Percentiles rank a stretch among this genome's conserved stretches.
These are phyloP conservation scores for Hycleus cichorii DNA, from an alignment of 1,140 invertebrate genomes.

Conservation along the genomic window DNA sequence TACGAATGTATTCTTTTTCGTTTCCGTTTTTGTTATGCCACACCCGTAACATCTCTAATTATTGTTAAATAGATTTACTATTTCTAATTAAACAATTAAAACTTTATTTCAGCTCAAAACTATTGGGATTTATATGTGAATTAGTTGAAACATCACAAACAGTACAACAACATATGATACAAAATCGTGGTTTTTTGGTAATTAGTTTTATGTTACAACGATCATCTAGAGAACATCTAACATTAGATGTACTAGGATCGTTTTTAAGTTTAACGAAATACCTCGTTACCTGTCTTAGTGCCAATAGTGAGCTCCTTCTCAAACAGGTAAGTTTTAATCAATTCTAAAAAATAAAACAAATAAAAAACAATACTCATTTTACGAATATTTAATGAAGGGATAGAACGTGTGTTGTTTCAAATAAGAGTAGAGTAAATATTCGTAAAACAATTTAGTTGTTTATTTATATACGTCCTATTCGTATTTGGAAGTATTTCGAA, in stretches of 20 bases:
- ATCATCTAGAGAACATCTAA: constrained; percentile 88
- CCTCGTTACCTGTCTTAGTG: constrained; percentile 86
- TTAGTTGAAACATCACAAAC: constrained; percentile 93
- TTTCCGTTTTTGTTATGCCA: background rate
- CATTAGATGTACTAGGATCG: constrained; percentile 83
- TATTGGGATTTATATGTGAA: constrained; percentile 95
- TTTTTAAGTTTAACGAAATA: constrained; percentile 95
- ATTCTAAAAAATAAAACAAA: no score
- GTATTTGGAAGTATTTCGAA: no score
- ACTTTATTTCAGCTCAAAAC: constrained; percentile 70
- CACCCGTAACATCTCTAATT: background rate
- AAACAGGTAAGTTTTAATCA: constrained; percentile 70
- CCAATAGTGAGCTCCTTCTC: constrained; percentile 87
- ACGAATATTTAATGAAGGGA: no score
- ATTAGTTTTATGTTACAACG: constrained; percentile 95
- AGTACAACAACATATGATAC: constrained; percentile 98
- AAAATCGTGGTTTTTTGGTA: constrained; percentile 94
- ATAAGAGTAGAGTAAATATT: no score
- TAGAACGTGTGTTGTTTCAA: no score
- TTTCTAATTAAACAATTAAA: background rate
- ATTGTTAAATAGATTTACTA: background rate
- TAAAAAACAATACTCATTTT: no score
- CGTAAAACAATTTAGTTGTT: no score
- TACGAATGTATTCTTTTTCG: no score
- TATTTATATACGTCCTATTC: no score